Evolutionary conservation across 1,140 invertebrate genomes (phyloP), one percentile per base, ranked within the genome.

Genomic region (Solenopsis fugax): DNA sequence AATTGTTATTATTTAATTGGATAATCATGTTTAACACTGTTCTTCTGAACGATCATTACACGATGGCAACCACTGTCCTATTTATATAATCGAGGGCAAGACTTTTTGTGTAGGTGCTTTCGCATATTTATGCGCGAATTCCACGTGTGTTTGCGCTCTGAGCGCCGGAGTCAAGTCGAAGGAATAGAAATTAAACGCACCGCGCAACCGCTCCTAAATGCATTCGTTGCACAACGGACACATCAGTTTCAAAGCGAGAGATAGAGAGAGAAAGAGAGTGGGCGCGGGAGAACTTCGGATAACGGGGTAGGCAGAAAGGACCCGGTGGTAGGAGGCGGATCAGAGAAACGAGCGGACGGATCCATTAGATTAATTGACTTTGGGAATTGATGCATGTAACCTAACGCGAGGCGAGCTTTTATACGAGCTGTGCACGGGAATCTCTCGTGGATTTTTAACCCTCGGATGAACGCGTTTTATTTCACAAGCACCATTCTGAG

Each of bases 161-260:
- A 21, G 54, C 60, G 10, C 24, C 58, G 12, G n/a, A 45, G 71
- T 64, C 84, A 24, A 54, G 73, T 24, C 75, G 62, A 41, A 60
- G 69, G 92, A 93, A 92, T 93, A 91, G 88, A 92, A 92, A 93
- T 93, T 92, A 92, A 93, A 13, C 21, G 89, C 88, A 88, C 73
- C 89, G 56, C 88, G 52, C 78, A 89, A 93, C 89, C 90, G 88
- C 88, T 87, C 89, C 90, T 91, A 89, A 91, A 92, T 92, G 86
- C 87, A 81, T 88, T 91, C 77, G 90, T 93, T 93, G 92, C 88
- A 90, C 89, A 93, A 93, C 86, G 77, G 88, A 88, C 77, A 50
- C 67, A 64, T 91, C n/a, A 21, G n/a, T 41, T 67, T 89, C 72
- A 75, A 29, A 82, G 64, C 34, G 54, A 56, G 45, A 52, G 54